These are phyloP conservation scores for Gorsachius magnificus DNA, from an alignment of 2,797 vertebrate species.

Conservation along the genomic window DNA sequence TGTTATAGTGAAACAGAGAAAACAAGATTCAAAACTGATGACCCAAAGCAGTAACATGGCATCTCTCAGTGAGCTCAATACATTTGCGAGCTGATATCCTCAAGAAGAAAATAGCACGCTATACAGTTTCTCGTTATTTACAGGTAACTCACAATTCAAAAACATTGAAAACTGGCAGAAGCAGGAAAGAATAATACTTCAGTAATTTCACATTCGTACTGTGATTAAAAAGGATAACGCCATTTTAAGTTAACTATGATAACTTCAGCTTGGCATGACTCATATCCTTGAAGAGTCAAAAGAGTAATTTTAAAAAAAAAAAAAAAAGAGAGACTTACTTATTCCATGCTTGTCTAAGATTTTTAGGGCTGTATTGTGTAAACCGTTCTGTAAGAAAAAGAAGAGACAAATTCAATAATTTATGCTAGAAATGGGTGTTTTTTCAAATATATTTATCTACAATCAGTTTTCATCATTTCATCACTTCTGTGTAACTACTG, in stretches of 20 bases:
- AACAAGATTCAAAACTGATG: neutral
- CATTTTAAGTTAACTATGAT: neutral
- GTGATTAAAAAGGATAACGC: neutral
- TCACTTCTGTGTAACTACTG: neutral
- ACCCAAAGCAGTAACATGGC: neutral
- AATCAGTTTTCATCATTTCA: neutral
- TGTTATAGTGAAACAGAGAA: neutral
- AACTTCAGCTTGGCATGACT: neutral
- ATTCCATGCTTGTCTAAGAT: constrained; percentile 96
- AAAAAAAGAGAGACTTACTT: constrained; percentile 85
- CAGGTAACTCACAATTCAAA: neutral
- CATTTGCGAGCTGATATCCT: neutral
- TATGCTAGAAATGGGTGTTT: neutral
- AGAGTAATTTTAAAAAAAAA: neutral
- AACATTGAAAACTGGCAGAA: neutral
- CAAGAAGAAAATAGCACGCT: neutral
- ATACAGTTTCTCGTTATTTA: neutral
- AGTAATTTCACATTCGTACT: neutral
- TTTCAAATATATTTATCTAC: neutral
- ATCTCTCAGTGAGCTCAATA: neutral
- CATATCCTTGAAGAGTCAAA: neutral
- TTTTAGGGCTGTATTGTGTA: constrained; percentile 92
- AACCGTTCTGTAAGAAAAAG: constrained; percentile 87
- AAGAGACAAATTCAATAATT: constrained; percentile 5
- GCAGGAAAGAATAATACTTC: neutral